Conservation (phyloP, 2,113 vertebrate species). For the Lagenorhynchus albirostris region DNA sequence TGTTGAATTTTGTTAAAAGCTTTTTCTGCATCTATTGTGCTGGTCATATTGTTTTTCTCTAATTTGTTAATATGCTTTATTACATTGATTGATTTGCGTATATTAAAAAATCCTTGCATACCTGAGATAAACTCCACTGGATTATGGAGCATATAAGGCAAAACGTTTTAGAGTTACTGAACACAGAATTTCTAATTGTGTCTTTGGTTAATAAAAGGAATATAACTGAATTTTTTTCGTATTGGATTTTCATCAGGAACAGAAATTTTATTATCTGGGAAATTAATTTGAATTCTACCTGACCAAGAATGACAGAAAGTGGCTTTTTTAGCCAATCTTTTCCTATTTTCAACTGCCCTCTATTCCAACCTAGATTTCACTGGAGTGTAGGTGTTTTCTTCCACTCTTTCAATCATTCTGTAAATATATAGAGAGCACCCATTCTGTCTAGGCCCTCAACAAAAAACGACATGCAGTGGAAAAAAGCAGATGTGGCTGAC, state of each 20-base stretch:
- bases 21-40: too few relatives aligned
- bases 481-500: not conserved
- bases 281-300: not conserved
- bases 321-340: not conserved
- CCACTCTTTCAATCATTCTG: not conserved
- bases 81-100: too few relatives aligned
- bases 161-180: not conserved
- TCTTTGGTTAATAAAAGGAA: not conserved
- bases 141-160: too few relatives aligned
- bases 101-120: too few relatives aligned
- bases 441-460: not conserved
- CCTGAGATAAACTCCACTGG: too few relatives aligned
- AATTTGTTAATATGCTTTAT: too few relatives aligned
- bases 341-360: not conserved
- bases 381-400: not conserved
- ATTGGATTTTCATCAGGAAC: not conserved
- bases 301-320: not conserved
- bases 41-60: too few relatives aligned
- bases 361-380: not conserved
- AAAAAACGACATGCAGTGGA: not conserved
- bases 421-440: not conserved
- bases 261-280: not conserved
- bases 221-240: not conserved
- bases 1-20: too few relatives aligned
- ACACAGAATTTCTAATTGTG: not conserved